These are phyloP conservation scores for Ophioderma brevispina DNA, from an alignment of 35 echinoderm and acorn worm genomes.

Conservation along the genomic window DNA sequence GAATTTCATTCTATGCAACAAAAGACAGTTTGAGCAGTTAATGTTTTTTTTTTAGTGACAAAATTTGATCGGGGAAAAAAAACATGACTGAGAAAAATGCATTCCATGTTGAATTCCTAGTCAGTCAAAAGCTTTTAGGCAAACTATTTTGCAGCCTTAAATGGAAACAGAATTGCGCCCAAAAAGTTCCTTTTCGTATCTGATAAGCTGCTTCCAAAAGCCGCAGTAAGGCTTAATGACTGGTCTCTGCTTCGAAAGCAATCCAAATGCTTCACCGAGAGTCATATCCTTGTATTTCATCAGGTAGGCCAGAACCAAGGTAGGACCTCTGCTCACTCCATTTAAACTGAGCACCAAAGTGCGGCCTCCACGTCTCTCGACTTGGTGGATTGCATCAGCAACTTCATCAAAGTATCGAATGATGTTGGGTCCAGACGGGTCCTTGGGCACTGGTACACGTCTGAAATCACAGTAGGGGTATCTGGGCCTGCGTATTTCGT, in stretches of 20 bases:
- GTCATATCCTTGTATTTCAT: conserved; percentile 91
- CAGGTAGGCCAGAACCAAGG: conserved; percentile 82
- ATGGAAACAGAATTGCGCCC: conserved; percentile 78
- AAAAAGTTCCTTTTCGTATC: conserved; percentile 78
- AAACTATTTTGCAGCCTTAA: too few species aligned
- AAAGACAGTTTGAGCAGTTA: too few species aligned
- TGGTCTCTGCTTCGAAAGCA: conserved; percentile 55
- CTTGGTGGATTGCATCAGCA: conserved; percentile 81
- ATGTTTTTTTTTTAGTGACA: too few species aligned
- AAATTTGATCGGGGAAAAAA: too few species aligned
- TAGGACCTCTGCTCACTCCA: conserved; percentile 78
- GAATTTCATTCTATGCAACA: too few species aligned
- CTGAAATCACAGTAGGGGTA: not conserved
- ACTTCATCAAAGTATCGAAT: conserved; percentile 77
- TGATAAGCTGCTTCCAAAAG: conserved; percentile 94
- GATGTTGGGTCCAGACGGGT: not conserved
- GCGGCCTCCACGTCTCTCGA: conserved; percentile 69
- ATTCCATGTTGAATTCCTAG: too few species aligned
- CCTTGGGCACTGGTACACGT: not conserved
- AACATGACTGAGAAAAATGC: too few species aligned
- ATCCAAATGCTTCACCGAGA: conserved; percentile 60
- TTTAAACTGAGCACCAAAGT: conserved; percentile 80
- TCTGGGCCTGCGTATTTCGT: not conserved
- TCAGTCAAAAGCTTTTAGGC: too few species aligned
- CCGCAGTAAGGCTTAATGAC: conserved; percentile 87